Evolutionary conservation across 2,888 invertebrate species (phyloP), one percentile per base, ranked within the genome.

Genomic region (Dermolepida albohirtum): DNA sequence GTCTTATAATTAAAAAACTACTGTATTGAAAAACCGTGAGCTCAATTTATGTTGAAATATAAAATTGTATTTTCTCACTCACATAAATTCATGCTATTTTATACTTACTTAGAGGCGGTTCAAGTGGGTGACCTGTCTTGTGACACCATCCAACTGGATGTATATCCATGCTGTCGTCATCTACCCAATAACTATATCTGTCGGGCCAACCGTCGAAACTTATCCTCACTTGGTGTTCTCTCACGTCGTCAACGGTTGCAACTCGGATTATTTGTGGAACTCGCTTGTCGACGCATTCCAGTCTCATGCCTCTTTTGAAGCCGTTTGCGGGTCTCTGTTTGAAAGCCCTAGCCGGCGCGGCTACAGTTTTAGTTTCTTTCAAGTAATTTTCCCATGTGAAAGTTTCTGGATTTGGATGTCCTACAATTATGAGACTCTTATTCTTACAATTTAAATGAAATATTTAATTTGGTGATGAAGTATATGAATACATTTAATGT

Each of bases 101-200:
- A 22, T 22, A 85, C 89, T 88, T 81, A 89, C 92, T 91, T 50
- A 94, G 86, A 11, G 96, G 96, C 8, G 93, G 90, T 80, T 95
- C 93, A 27, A 97, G 83, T 0, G 92, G 92, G 81, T 97, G 96
- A 1, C 91, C 92, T 0, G 96, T 96, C 83, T 93, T 93, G 71
- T 89, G 87, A 80, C 96, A 95, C 96, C 96, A 97, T 40, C 94
- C 93, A 71, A 94, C 89, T 0, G 97, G 97, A 85, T 97, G 96
- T 76, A 97, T 88, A 82, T 97, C 95, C 0, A 92, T 89, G 73
- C 90, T 92, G 83, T 97, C 96, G 81, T 96, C 96, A 78, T 96
- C 96, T 67, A 95, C 85, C 95, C 95, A 96, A 81, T 91, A 93
- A 72, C 93, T 90, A 79, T 95, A 91, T 73, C 89, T 88, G 75